Evolutionary conservation across 1,140 invertebrate genomes (phyloP), one percentile per base, ranked within the genome.

Genomic region (Conus betulinus): DNA sequence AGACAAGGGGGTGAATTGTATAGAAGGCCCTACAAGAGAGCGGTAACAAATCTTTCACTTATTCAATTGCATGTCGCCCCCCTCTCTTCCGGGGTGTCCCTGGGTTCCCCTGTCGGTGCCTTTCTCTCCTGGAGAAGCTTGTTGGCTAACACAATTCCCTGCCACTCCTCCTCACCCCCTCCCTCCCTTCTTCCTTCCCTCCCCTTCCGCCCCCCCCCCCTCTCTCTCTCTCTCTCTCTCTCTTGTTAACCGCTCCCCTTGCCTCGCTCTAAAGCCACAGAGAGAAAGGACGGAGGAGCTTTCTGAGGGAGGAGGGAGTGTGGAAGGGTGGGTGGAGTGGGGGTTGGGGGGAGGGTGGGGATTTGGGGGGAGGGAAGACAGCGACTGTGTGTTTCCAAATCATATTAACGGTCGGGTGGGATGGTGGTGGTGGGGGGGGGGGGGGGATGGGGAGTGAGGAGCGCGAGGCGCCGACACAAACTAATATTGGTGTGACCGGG

Each of bases 41-140:
- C 53, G 57, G 82, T 84, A 84, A 84, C 82, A 84, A 84, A 84
- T 84, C 82, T 84, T 84, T 67, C 82, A 63, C 82, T 84, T 84
- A 84, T 84, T 84, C 82, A 84, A 84, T 84, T 63, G 52, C 82
- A 60, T 84, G 82, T 84, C 82, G 53, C 53, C 55, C 25, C 55
- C 17, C 51, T 53, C 51, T 39, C 17, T 55, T 23, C 39, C 25
- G 1, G 25, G 7, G 13, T 55, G 0, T 3, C 2, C 15, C 51
- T 51, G 1, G 82, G 6, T 13, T 63, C 53, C 57, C 25, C 5
- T n/a, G 82, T 55, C n/a, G 51, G 74, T n/a, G 74, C 74, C 27
- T 57, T 83, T 83, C 81, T 83, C 39, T 83, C 55, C 23, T 27
- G 8, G 52, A 53, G 39, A n/a, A n/a, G 55, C 57, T 84, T 84